Evolutionary conservation across 1,140 invertebrate genomes (phyloP), one percentile per base, ranked within the genome.

Genomic region (Eriocheir sinensis): DNA sequence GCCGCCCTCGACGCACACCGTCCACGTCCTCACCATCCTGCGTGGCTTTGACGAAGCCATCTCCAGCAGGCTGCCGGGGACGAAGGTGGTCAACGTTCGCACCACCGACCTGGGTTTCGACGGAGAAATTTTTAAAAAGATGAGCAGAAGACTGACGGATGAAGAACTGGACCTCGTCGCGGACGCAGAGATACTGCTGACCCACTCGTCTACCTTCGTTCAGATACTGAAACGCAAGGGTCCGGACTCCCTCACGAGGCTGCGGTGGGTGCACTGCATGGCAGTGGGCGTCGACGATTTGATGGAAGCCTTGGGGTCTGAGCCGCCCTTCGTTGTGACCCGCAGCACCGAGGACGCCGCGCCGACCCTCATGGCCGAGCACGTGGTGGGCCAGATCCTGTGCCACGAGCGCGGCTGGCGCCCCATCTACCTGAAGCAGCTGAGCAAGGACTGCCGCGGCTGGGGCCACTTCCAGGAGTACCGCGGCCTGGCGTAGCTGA

Each of bases 341-440:
- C 60, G 60, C 60, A 72, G 60, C 21, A 72, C 60, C 60, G n/a
- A 1, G 6, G 60, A 72, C 21, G 60, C 12, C 1, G 3, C 21
- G 60, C 21, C 60, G 21, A 21, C 1, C 60, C 0, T 72, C 2
- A 17, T 72, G 60, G 60, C 60, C 60, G 60, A 72, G 60, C 21
- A 72, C 21, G 60, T 72, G 60, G 60, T 72, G 60, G 60, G 60
- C 60, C 60, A 72, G 60, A 72, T 72, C 60, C 21, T 72, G 60
- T n/a, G 60, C 60, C 60, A 72, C 27, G 60, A 72, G 60, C 60
- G 60, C 6, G 60, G 60, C 8, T 72, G 60, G 60, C 12, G 27
- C 21, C 21, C 0, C 60, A 72, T n/a, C 27, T 8, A 72, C 60
- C 12, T 72, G 60, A 72, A 72, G 60, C 60, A 72, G 60, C 6